Conservation (phyloP, 2,113 vertebrate genomes). For the Agapornis roseicollis region DNA sequence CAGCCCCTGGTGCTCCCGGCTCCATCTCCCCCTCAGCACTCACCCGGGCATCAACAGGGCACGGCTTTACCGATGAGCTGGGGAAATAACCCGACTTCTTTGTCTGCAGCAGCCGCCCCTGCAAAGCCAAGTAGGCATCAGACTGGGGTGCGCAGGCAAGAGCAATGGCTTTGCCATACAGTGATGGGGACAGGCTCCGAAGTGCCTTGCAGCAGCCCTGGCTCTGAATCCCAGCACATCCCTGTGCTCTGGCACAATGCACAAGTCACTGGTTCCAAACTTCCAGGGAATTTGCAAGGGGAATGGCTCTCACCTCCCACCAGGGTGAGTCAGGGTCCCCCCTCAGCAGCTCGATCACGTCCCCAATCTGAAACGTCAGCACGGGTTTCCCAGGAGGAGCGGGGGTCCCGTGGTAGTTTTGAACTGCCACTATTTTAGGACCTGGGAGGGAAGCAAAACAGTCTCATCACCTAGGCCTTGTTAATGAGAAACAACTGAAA, state of each 20-base stretch:
- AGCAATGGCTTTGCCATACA: not conserved
- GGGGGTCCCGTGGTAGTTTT: slow-evolving; percentile 91
- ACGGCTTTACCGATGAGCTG: slow-evolving; percentile 91
- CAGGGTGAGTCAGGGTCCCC: slow-evolving; percentile 90
- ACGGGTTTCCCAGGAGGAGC: slow-evolving; percentile 83
- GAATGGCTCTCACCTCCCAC: slow-evolving; percentile 87
- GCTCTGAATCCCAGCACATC: accelerated
- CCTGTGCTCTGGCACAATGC: accelerated
- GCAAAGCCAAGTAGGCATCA: not conserved
- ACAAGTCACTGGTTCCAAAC: not conserved
- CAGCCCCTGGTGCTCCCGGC: not conserved
- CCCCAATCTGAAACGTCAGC: slow-evolving; percentile 89
- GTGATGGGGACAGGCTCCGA: not conserved
- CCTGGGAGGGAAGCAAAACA: slow-evolving; percentile 66
- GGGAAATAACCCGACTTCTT: slow-evolving; percentile 93
- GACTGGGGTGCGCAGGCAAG: accelerated
- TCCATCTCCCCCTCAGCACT: not conserved
- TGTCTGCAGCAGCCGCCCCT: slow-evolving; percentile 89
- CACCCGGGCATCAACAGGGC: slow-evolving; percentile 88
- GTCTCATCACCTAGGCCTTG: not conserved
- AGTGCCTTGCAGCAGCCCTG: not conserved
- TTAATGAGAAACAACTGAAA: not conserved
- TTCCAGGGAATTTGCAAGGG: accelerated
- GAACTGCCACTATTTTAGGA: slow-evolving; percentile 94
- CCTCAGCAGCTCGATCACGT: slow-evolving; percentile 91